Evolutionary conservation across 2,113 vertebrate species (phyloP).

Genomic region (Microcebus jonahi): DNA sequence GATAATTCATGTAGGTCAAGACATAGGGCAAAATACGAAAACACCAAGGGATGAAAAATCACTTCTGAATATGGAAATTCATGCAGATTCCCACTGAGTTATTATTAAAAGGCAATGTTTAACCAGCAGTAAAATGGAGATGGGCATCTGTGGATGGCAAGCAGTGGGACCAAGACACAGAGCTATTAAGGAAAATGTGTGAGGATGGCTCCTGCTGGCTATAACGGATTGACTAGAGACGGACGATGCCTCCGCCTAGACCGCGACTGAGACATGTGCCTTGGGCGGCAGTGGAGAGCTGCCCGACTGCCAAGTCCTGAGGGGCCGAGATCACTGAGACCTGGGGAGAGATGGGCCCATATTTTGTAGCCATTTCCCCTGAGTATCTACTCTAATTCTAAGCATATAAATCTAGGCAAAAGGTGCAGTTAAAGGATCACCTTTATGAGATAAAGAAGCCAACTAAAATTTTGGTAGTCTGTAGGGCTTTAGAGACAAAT

Average conservation of each 20-base stretch:
- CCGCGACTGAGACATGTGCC: accelerated
- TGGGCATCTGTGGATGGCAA: accelerated
- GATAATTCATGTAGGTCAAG: too few species aligned
- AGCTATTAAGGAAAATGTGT: not conserved
- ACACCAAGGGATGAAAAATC: not conserved
- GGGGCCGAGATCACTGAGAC: too few species aligned
- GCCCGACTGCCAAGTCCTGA: accelerated
- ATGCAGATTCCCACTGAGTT: not conserved
- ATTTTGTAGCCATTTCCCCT: not conserved
- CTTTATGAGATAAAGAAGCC: not conserved
- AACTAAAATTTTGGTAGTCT: not conserved
- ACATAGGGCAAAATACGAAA: not conserved
- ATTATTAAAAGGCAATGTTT: not conserved
- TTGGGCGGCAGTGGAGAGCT: too few species aligned
- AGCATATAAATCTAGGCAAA: not conserved
- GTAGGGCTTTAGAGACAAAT: not conserved
- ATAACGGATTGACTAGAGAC: accelerated
- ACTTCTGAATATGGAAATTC: not conserved
- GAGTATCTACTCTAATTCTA: not conserved
- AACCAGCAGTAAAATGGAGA: not conserved
- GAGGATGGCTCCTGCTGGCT: not conserved
- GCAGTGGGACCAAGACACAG: not conserved
- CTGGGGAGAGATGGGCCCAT: accelerated
- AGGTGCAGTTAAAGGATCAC: not conserved
- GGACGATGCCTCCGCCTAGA: not conserved